Percentiles rank a stretch among this genome's conserved stretches.
Conservation (phyloP, 2,113 vertebrate genomes). For the Phasianus colchicus region DNA sequence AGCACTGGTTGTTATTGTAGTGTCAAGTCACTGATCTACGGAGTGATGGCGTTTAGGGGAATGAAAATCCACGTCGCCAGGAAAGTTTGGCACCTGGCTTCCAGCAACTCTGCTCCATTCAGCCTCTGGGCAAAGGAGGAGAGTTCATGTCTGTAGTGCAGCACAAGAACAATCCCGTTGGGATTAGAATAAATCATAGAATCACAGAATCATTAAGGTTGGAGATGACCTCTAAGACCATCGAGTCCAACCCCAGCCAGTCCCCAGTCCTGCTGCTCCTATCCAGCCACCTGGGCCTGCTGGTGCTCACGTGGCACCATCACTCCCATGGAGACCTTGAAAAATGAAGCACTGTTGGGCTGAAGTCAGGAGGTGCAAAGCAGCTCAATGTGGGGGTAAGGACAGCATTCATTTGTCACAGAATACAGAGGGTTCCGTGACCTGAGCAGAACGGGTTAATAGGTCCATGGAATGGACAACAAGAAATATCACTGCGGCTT, state of each 20-base stretch:
- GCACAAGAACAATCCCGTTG: neutral
- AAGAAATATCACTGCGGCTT: neutral
- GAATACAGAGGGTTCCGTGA: neutral
- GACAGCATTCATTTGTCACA: neutral
- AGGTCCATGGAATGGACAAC: rapidly evolving
- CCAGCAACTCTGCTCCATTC: neutral
- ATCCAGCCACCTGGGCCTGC: neutral
- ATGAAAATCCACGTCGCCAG: neutral
- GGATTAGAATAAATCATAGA: neutral
- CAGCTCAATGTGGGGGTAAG: neutral
- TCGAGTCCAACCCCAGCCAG: too few species aligned
- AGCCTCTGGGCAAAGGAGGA: neutral
- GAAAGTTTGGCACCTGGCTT: neutral
- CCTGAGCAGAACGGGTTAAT: neutral
- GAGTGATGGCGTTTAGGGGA: neutral
- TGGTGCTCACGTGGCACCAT: too few species aligned
- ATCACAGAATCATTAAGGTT: too few species aligned
- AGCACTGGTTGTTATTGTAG: neutral
- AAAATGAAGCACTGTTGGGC: neutral
- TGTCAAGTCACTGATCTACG: neutral
- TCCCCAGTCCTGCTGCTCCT: neutral
- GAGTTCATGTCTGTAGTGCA: neutral
- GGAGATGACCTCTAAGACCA: too few species aligned
- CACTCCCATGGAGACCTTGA: neutral
- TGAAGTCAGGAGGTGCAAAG: neutral